Evolutionary conservation across 2,797 vertebrate genomes (phyloP).

Genomic region (Oophaga sylvatica): DNA sequence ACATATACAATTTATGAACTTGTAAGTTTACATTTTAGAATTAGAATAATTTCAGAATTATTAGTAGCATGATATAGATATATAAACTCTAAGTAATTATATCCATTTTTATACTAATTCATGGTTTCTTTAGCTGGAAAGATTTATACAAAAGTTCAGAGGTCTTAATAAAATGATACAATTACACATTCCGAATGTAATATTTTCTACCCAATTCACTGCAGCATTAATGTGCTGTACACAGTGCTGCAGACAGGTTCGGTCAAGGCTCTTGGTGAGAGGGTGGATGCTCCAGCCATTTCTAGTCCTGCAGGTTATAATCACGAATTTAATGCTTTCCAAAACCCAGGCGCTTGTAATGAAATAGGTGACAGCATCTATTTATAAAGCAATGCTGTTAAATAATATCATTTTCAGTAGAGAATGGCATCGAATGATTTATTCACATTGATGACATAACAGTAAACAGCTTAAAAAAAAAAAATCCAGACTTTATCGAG

Average conservation of each 20-base stretch:
- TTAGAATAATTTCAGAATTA: background rate
- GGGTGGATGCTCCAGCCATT: background rate
- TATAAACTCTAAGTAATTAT: background rate
- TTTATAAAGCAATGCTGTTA: slow-evolving; percentile 8
- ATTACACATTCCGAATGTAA: background rate
- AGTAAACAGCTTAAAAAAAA: background rate
- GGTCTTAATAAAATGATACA: slow-evolving; percentile 24
- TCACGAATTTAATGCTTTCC: slow-evolving; percentile 23
- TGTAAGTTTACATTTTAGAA: background rate
- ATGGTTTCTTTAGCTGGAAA: background rate
- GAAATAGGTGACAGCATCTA: background rate
- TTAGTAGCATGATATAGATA: background rate
- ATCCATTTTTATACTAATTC: background rate
- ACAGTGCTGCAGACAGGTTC: background rate
- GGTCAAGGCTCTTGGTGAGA: slow-evolving; percentile 20
- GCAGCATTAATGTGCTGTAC: background rate
- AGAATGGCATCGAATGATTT: slow-evolving; percentile 21
- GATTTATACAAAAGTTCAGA: slow-evolving; percentile 27
- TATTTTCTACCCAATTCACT: background rate
- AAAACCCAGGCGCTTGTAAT: background rate
- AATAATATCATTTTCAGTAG: slow-evolving; percentile 15
- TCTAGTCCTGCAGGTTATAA: slow-evolving; percentile 19
- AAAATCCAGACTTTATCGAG: background rate
- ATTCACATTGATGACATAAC: slow-evolving; percentile 28
- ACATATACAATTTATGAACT: background rate